These are phyloP conservation scores for Volucella bombylans DNA, from an alignment of 2,888 invertebrate species.

Conservation along the genomic window DNA sequence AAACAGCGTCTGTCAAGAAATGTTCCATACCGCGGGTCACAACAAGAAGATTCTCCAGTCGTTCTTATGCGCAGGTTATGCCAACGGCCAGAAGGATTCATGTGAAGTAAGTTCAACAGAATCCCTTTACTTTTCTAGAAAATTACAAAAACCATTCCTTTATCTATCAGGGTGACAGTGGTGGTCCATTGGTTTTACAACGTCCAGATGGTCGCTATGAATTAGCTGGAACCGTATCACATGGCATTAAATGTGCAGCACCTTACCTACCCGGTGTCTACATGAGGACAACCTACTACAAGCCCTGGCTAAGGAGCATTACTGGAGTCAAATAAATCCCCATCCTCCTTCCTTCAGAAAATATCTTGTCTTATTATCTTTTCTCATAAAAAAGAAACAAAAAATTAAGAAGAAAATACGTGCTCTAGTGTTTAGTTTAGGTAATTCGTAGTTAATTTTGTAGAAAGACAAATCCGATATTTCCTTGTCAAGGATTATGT, in stretches of 20 bases:
- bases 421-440: constrained; percentile 69
- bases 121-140: background rate
- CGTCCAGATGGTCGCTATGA: constrained; percentile 93
- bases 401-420: constrained; percentile 33
- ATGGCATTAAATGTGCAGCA: constrained; percentile 96
- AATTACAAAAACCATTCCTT: background rate
- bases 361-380: constrained; percentile 16
- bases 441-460: constrained; percentile 50
- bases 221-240: constrained; percentile 94
- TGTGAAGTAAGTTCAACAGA: constrained; percentile 88
- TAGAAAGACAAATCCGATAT: constrained; percentile 23
- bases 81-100: constrained; percentile 95
- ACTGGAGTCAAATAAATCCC: constrained; percentile 87
- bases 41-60: constrained; percentile 92
- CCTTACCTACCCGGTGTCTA: constrained; percentile 96
- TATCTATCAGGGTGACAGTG: constrained; percentile 91
- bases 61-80: constrained; percentile 96
- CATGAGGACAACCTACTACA: constrained; percentile 95
- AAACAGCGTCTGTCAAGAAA: constrained; percentile 95
- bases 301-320: constrained; percentile 94
- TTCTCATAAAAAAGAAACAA: constrained; percentile 15
- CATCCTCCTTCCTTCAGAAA: constrained; percentile 5
- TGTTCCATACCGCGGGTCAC: constrained; percentile 96
- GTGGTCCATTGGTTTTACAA: constrained; percentile 93
- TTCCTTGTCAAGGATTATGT: constrained; percentile 13